Base-by-base conservation (phyloP, 2,113 vertebrate species). In the Thinocorus orbignyianus region DNA sequence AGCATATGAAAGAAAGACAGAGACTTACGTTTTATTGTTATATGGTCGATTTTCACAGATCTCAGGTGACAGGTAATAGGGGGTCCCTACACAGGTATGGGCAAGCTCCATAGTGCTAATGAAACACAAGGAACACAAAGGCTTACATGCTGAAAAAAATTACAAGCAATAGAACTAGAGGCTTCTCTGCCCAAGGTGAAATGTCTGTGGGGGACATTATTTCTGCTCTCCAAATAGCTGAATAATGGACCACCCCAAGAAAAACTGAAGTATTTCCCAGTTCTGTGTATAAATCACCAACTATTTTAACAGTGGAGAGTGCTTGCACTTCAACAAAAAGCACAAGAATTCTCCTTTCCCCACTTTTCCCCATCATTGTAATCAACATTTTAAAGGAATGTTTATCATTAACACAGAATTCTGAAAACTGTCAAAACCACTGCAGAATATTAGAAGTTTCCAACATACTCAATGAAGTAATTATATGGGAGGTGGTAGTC, bases 11-110 rank as follows among this genome's bases (percentile, higher is more conserved):
- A 6, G 71, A 88, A 58, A 79, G 39, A 42, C 23, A 74, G 49
- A 55, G 44, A 98, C 99, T 46, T 97, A 99, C 99, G 98, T 99
- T 98, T 99, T 99, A 93, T 99, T 99, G 97, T 99, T 99, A 97
- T 99, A 99, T 0, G 99, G 99, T 41, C 81, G 98, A 97, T 98
- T 99, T 95, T 99, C 99, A 90, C 99, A 99, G 90, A 99, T 99
- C 97, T 99, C 99, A 18, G 99, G 99, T 26, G 99, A 99, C 17
- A 99, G 97, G 86, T 99, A 99, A 93, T 98, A 99, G 3, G 99
- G 99, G 0, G 99, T 99, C 69, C 99, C 99, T 8, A 99, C 98
- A 92, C 98, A 99, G 2, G 99, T 99, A 46, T 94, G 96, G 81
- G 98, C 99, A 74, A 99, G 95, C 92, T 99, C 99, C 97, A 98